A percentile compares a stretch with the other conserved stretches of the same genome.
Conservation (phyloP, 2,113 vertebrate species). For the Stictonetta naevosa region DNA sequence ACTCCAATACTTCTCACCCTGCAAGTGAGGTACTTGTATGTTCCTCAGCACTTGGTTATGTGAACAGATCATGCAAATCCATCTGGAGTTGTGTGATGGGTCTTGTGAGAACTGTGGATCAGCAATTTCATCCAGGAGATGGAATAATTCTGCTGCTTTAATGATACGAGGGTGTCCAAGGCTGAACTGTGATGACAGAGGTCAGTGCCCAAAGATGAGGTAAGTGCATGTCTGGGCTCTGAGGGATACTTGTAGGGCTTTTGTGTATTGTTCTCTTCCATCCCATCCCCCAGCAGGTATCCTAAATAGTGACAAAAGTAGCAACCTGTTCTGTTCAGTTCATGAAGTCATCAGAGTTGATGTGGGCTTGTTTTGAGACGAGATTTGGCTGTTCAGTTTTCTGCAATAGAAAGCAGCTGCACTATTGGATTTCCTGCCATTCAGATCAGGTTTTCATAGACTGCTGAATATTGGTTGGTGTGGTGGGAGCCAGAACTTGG, state of each 20-base stretch:
- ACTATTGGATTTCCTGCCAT: background rate
- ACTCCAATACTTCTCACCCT: rapidly evolving
- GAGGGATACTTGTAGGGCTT: background rate
- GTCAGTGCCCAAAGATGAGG: background rate
- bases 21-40: background rate
- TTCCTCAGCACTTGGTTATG: background rate
- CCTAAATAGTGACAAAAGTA: background rate
- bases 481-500: rapidly evolving
- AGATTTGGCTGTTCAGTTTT: background rate
- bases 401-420: background rate
- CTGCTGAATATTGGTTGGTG: background rate
- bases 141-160: background rate
- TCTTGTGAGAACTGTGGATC: background rate
- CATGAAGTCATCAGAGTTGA: background rate
- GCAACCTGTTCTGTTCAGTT: background rate
- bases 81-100: background rate
- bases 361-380: background rate
- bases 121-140: background rate
- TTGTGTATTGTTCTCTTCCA: background rate
- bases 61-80: background rate
- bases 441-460: background rate
- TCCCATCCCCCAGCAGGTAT: rapidly evolving
- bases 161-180: background rate
- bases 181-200: background rate
- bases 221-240: background rate